Conservation (phyloP, 2,797 vertebrate species). For the Coccyzus lansbergi region DNA sequence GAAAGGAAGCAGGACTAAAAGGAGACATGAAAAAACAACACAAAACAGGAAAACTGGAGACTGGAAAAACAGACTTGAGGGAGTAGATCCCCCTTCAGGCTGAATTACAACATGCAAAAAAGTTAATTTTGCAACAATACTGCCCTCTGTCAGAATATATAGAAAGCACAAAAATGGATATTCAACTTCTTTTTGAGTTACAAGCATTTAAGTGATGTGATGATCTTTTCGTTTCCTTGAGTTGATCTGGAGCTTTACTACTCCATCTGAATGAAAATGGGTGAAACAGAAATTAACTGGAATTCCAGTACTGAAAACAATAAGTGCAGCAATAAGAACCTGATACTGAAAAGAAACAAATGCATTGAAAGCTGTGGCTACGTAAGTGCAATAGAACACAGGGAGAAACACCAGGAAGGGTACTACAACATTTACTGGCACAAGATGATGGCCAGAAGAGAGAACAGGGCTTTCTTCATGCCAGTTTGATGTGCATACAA, state of each 20-base stretch:
- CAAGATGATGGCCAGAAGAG: neutral
- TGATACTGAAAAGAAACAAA: neutral
- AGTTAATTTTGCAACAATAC: slow-evolving; percentile 29
- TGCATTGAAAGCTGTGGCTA: neutral
- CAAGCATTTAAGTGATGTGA: neutral
- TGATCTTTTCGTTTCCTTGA: neutral
- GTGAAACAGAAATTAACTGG: neutral
- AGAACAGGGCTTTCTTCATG: neutral
- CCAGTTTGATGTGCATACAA: neutral
- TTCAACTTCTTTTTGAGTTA: neutral
- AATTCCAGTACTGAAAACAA: neutral
- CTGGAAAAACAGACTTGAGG: neutral
- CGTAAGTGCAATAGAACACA: neutral
- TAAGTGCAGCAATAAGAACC: neutral
- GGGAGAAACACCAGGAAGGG: neutral
- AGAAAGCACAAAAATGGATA: neutral
- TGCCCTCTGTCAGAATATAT: slow-evolving; percentile 51
- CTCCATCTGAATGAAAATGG: neutral
- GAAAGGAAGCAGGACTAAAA: slow-evolving; percentile 29
- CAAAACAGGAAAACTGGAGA: neutral
- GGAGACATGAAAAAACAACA: neutral
- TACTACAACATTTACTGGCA: neutral
- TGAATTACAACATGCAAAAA: neutral
- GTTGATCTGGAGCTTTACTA: neutral
- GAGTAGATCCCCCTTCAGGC: neutral